Conservation (phyloP, 2,113 vertebrate species). For the Sakesphorus luctuosus region DNA sequence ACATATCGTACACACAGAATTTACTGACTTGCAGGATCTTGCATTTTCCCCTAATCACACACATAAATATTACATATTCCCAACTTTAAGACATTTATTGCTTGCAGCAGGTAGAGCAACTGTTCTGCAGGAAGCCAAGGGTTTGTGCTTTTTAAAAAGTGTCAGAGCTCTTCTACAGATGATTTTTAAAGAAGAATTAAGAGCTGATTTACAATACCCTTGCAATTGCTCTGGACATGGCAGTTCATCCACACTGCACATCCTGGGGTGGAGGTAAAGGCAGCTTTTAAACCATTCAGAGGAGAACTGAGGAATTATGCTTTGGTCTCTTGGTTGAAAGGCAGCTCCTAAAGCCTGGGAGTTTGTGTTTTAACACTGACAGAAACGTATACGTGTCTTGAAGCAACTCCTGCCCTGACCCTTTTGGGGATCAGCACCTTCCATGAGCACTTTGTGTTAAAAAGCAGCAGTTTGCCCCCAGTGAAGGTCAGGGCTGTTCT, state of each 20-base stretch:
- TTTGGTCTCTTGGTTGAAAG: neutral
- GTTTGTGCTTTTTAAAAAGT: neutral
- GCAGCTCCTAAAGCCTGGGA: neutral
- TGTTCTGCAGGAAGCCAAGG: neutral
- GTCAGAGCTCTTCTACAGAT: neutral
- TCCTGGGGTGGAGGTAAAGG: neutral
- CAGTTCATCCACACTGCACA: neutral
- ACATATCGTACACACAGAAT: neutral
- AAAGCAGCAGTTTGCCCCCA: neutral
- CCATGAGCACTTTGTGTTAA: fast-evolving
- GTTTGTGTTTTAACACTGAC: neutral
- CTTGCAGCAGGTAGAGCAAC: neutral
- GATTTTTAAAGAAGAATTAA: slow-evolving; percentile 42
- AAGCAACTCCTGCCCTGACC: neutral
- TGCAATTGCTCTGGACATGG: neutral
- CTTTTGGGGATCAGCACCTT: neutral
- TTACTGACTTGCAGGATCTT: neutral
- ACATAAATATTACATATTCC: neutral
- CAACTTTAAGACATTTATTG: no score
- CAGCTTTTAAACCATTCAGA: neutral
- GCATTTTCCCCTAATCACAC: neutral
- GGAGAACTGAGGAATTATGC: neutral
- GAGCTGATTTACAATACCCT: slow-evolving; percentile 7
- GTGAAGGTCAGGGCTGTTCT: neutral
- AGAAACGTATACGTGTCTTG: neutral